A percentile compares a stretch with the other conserved stretches of the same genome.
Evolutionary conservation across 1,140 invertebrate species (phyloP).

Genomic region (Saccostrea echinata): DNA sequence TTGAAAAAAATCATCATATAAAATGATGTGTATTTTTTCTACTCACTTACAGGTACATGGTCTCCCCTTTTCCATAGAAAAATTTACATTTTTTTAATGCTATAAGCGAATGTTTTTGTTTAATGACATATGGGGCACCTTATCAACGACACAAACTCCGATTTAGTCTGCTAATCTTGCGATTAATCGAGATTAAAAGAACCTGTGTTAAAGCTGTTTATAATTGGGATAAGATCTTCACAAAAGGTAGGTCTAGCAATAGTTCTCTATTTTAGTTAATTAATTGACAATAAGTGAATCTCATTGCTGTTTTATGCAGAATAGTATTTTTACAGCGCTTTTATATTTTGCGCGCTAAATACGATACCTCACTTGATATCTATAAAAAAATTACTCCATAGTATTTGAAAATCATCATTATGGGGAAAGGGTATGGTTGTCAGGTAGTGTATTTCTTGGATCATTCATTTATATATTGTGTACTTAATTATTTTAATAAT

Average conservation of each 20-base stretch:
- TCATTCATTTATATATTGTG: no score
- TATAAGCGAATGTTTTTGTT: background rate
- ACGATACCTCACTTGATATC: no score
- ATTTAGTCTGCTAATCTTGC: background rate
- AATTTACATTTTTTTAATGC: background rate
- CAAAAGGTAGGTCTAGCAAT: background rate
- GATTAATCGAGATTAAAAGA: background rate
- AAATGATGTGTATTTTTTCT: background rate
- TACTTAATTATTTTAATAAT: no score
- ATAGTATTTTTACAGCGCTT: no score
- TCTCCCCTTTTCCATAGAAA: background rate
- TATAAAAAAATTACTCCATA: no score
- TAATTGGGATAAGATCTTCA: background rate
- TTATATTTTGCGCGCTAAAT: no score
- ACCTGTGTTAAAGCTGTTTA: background rate
- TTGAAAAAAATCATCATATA: background rate
- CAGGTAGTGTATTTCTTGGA: no score
- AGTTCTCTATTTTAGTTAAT: no score
- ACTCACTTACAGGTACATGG: background rate
- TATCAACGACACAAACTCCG: conserved; percentile 17
- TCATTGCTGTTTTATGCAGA: no score
- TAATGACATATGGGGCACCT: conserved; percentile 12
- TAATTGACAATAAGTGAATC: no score
- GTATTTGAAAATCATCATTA: no score
- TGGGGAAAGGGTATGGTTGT: no score